Evolutionary conservation across 2,113 vertebrate species (phyloP).

Genomic region (Ochotona curzoniae): DNA sequence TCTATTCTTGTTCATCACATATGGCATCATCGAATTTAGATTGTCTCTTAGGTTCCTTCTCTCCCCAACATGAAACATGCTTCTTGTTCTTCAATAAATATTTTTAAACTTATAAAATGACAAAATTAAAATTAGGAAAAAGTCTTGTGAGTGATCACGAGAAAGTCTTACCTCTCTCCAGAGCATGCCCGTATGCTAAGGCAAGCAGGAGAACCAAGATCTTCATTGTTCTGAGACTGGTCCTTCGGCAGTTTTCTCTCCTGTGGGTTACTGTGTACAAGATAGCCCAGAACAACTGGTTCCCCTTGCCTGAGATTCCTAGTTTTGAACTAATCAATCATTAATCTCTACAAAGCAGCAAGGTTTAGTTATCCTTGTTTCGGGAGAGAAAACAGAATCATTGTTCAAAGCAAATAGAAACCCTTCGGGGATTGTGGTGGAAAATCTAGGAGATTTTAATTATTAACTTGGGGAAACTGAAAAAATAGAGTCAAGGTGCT

Average conservation of each 20-base stretch:
- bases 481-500: not conserved
- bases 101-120: not conserved
- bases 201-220: conserved; percentile 73
- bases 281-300: fast-evolving
- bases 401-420: conserved; percentile 75
- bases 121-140: not conserved
- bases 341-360: conserved; percentile 72
- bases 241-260: not conserved
- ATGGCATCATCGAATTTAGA: not conserved
- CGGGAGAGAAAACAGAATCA: conserved; percentile 41
- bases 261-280: not conserved
- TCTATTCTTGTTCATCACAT: not conserved
- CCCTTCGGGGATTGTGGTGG: not conserved
- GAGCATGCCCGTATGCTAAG: conserved; percentile 19
- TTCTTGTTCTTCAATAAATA: not conserved
- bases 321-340: conserved; percentile 71
- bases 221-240: conserved; percentile 75
- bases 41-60: not conserved
- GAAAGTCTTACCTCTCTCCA: conserved; percentile 78
- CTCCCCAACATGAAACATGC: not conserved
- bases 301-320: conserved; percentile 56
- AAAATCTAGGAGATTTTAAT: conserved; percentile 63
- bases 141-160: not conserved
- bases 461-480: conserved; percentile 80
- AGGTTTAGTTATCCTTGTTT: conserved; percentile 76